Percentiles rank a stretch among this genome's conserved stretches.
Evolutionary conservation across 2,888 invertebrate species (phyloP).

Genomic region (Elaeidobius kamerunicus): DNA sequence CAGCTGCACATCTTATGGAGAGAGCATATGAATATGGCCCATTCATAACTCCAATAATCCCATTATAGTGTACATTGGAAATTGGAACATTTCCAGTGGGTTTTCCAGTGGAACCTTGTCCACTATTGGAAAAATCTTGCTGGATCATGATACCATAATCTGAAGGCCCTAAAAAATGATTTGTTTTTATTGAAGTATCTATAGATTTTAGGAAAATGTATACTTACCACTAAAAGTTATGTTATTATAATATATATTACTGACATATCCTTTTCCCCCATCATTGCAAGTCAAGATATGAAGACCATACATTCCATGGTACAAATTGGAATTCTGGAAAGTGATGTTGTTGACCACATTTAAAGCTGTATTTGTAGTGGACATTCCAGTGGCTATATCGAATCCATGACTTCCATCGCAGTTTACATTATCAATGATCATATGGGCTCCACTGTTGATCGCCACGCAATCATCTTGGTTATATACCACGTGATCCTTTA

Average conservation of each 20-base stretch:
- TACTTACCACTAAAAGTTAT: constrained; percentile 19
- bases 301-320: constrained; percentile 21
- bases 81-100: constrained; percentile 31
- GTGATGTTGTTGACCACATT: constrained; percentile 24
- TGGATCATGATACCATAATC: constrained; percentile 32
- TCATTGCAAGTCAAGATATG: constrained; percentile 23
- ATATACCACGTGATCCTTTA: constrained; percentile 30
- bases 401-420: constrained; percentile 35
- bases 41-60: constrained; percentile 27
- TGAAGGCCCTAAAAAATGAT: constrained; percentile 28
- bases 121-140: constrained; percentile 29
- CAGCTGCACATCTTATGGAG: constrained; percentile 13
- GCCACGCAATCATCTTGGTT: constrained; percentile 36
- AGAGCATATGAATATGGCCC: constrained; percentile 15
- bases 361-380: constrained; percentile 13
- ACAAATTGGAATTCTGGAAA: constrained; percentile 16
- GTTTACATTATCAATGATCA: constrained; percentile 26
- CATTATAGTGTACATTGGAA: constrained; percentile 21
- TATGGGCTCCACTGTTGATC: constrained; percentile 30
- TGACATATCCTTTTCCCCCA: constrained; percentile 21
- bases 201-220: no score
- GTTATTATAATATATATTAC: constrained; percentile 11
- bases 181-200: no score
- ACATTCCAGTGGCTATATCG: constrained; percentile 32
- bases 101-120: constrained; percentile 22